phyloP scores from a whole-genome alignment of 2,888 invertebrate species.

The Cheilosia vulpina region DNA sequence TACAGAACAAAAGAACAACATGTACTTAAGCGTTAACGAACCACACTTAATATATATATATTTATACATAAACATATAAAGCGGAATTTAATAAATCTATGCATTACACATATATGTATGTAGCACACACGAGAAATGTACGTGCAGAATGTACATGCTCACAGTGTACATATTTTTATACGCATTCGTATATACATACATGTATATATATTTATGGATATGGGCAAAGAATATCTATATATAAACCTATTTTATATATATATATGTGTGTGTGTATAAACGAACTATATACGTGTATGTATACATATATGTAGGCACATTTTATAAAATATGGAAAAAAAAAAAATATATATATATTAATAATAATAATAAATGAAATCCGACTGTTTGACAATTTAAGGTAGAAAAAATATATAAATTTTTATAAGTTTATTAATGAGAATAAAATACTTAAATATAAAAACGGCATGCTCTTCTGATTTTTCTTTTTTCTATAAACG shows the following conservation, averaged over 20 bases:
- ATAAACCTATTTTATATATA: constrained; percentile 7
- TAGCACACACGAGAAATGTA: neutral
- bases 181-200: neutral
- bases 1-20: constrained; percentile 76
- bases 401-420: constrained; percentile 73
- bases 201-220: too few relatives aligned
- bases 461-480: neutral
- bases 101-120: neutral
- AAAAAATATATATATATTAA: constrained; percentile 20
- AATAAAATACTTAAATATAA: constrained; percentile 70
- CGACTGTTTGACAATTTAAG: constrained; percentile 73
- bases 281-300: constrained; percentile 1
- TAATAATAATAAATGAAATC: constrained; percentile 63
- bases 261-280: neutral
- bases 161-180: neutral
- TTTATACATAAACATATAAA: neutral
- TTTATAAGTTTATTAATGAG: constrained; percentile 72
- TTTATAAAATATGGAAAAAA: constrained; percentile 25
- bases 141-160: neutral
- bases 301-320: constrained; percentile 45
- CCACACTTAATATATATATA: constrained; percentile 2
- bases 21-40: constrained; percentile 37
- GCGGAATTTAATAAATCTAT: constrained; percentile 8
- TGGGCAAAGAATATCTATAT: neutral
- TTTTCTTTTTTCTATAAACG: neutral